Conservation (phyloP, 1,140 invertebrate species). For the Eriosoma lanigerum region DNA sequence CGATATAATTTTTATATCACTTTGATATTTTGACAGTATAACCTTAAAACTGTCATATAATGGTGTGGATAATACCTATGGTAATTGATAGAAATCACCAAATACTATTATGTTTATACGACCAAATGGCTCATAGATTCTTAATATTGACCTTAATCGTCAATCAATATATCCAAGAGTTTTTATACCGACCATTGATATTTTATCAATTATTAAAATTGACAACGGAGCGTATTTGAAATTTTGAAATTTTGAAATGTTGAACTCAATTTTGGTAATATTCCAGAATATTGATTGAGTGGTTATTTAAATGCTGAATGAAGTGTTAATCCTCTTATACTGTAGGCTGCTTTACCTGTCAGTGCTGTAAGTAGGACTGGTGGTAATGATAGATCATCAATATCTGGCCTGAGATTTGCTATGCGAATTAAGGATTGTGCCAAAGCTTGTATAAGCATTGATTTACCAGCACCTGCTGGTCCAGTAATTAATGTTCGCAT, state of each 20-base stretch:
- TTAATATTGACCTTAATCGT: slow-evolving; percentile 56
- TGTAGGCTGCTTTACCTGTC: slow-evolving; percentile 17
- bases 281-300: slow-evolving; percentile 12
- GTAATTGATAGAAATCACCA: slow-evolving; percentile 55
- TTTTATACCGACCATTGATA: slow-evolving; percentile 57
- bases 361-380: not conserved
- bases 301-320: not conserved
- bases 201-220: slow-evolving; percentile 59
- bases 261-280: not conserved
- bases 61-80: slow-evolving; percentile 52
- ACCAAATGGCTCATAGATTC: slow-evolving; percentile 54
- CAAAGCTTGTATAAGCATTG: slow-evolving; percentile 15
- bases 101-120: slow-evolving; percentile 53
- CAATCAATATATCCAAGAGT: slow-evolving; percentile 55
- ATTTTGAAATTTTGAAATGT: too few species aligned
- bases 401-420: slow-evolving; percentile 29
- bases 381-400: not conserved
- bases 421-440: slow-evolving; percentile 9
- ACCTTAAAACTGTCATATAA: slow-evolving; percentile 47
- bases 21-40: slow-evolving; percentile 10
- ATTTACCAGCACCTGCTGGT: slow-evolving; percentile 12
- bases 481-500: not conserved
- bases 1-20: not conserved
- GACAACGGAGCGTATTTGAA: slow-evolving; percentile 49
- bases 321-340: slow-evolving; percentile 26